Evolutionary conservation across 2,113 vertebrate genomes (phyloP).

Genomic region (Myiagra hebetior): DNA sequence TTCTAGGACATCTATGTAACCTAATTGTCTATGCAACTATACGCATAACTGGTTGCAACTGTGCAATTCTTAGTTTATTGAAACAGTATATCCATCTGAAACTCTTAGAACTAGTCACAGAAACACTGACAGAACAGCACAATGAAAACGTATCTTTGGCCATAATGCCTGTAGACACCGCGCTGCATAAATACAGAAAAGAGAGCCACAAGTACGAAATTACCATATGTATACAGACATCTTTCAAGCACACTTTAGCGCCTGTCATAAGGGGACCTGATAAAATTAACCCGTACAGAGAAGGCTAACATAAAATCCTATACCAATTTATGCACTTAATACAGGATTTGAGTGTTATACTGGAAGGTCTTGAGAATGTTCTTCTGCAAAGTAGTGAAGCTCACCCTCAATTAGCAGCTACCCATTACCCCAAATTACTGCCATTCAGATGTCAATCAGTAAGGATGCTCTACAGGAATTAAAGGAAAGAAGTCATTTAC

Average conservation of each 20-base stretch:
- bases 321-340: slow-evolving; percentile 60
- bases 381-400: slow-evolving; percentile 52
- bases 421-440: slow-evolving; percentile 64
- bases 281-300: slow-evolving; percentile 33
- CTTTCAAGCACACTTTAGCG: slow-evolving; percentile 41
- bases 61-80: not conserved
- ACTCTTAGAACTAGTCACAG: not conserved
- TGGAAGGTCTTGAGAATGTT: slow-evolving; percentile 60
- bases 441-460: slow-evolving; percentile 56
- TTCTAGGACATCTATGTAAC: not conserved
- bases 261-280: slow-evolving; percentile 49
- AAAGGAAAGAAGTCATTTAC: slow-evolving; percentile 46
- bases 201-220: slow-evolving; percentile 36
- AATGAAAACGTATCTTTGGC: not conserved
- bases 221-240: slow-evolving; percentile 60
- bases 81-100: not conserved
- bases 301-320: slow-evolving; percentile 41
- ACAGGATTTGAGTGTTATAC: slow-evolving; percentile 21
- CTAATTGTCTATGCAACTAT: not conserved
- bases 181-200: not conserved
- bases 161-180: slow-evolving; percentile 3
- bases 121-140: not conserved
- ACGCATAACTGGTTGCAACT: not conserved
- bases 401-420: slow-evolving; percentile 65
- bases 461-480: slow-evolving; percentile 52